Evolutionary conservation across 2,888 invertebrate genomes (phyloP), one percentile per base, ranked within the genome.

Genomic region (Xestobium rufovillosum): DNA sequence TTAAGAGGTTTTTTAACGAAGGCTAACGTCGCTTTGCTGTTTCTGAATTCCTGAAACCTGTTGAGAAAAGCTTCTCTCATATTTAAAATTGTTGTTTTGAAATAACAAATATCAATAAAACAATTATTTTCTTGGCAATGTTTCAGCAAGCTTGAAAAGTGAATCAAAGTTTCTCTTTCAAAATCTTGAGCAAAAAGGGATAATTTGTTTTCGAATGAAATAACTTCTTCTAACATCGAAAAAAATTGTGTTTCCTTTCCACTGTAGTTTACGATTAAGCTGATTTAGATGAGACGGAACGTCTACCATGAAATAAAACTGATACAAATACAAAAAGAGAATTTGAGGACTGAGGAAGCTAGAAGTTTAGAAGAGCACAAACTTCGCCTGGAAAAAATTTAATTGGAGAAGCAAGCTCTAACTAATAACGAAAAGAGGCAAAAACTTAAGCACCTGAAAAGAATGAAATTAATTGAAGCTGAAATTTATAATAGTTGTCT

Each of bases 291-390:
- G 44, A 42, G 45, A 40, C 40, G 50, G 53, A 43, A 52, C 43
- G 42, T 51, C 49, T 44, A 53, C 51, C 50, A 52, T 53, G 46
- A 56, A 55, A 47, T 56, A 47, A 44, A 50, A 49, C n/a, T n/a
- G n/a, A n/a, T n/a, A n/a, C n/a, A n/a, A n/a, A n/a, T n/a, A n/a
- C n/a, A n/a, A n/a, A n/a, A n/a, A n/a, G n/a, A n/a, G n/a, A n/a
- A n/a, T n/a, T n/a, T n/a, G n/a, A n/a, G n/a, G n/a, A n/a, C n/a
- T n/a, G n/a, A n/a, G n/a, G n/a, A n/a, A n/a, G n/a, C n/a, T n/a
- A n/a, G n/a, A n/a, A n/a, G n/a, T n/a, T n/a, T n/a, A n/a, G n/a
- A n/a, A n/a, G n/a, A n/a, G n/a, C n/a, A n/a, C n/a, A n/a, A n/a
- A n/a, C n/a, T n/a, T n/a, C n/a, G n/a, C n/a, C n/a, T n/a, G n/a